Base-by-base conservation (phyloP, 2,113 vertebrate genomes). In the Gila orcuttii region DNA sequence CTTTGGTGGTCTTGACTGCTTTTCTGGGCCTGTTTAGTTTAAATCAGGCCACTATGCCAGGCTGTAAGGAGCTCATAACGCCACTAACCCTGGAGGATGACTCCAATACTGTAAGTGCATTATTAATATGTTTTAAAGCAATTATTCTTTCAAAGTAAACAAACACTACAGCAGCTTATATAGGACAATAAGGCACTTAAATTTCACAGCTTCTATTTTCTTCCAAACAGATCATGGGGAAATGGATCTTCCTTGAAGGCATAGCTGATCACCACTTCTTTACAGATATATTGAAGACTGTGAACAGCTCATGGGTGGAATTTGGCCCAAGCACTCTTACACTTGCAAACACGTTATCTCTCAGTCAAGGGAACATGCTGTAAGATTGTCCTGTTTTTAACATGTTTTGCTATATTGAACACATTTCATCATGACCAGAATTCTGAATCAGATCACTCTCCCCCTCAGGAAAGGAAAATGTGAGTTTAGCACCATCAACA, bases 231-330 rank as follows among this genome's bases (percentile, higher is more conserved):
- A 80, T 87, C 28, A 73, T 47, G 62, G 86, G 86, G 12, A 84
- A 87, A 71, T 87, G 86, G 86, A 79, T 87, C 75, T 84, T 87
- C 42, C 28, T 59, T 87, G 64, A 87, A 84, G 86, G 86, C 17
- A 80, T 84, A 36, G 50, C 86, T 9, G 82, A 84, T 74, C 64
- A 87, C 55, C 55, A 59, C 6, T 84, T 73, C 25, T 74, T 80
- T 50, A 74, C 13, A 64, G 4, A 60, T 4, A 75, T 85, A 45
- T 8, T 87, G 33, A 64, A 75, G 10, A 31, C 50, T 23, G 31
- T 81, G 17, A 85, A 85, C 86, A 85, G 86, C 57, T 85, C 86
- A 4, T 85, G 64, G 82, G 42, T 87, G 1, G 68, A 42, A 17
- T 80, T 84, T 31, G 33, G 39, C 5, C 82, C 64, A 1, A 50